Evolutionary conservation across 2,113 vertebrate genomes (phyloP), one percentile per base, ranked within the genome.

Genomic region (Aptenodytes forsteri): DNA sequence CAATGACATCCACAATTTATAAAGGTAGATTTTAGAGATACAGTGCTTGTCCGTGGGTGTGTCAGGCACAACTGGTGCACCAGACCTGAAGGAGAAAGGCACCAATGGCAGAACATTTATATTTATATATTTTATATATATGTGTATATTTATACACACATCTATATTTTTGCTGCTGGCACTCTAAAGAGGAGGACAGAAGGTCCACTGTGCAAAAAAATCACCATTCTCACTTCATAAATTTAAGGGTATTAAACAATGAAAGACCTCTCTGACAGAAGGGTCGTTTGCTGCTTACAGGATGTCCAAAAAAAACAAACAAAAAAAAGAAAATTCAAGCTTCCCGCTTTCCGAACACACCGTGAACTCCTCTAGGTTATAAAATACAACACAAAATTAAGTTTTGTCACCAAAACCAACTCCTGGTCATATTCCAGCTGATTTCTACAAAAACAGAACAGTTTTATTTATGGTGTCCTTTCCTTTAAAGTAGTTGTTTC

Each of bases 401-500:
- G 58, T 88, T 97, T 94, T 93, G 72, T 84, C 83, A 95, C 78
- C 54, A 91, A 95, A 97, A 84, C 93, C 64, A 73, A 49, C 73
- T 93, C 23, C n/a, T 79, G 34, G n/a, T 75, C 27, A 5, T 91
- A 84, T 87, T 81, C 78, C 83, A 89, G 29, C 11, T 94, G 84
- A 80, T 69, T 78, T 77, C 32, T 80, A 30, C 23, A 87, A 82
- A 97, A 89, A 7, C 25, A 71, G 66, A 96, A 72, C 1, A 34
- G n/a, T 8, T 96, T 97, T 89, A 59, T 91, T 77, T 89, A 83
- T 75, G 44, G 55, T 5, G 20, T 90, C 30, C 38, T 94, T 49
- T 89, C 34, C 78, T 96, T 97, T 96, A 90, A 95, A 97, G 58
- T 20, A 44, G 32, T 83, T 97, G 36, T 69, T 97, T 97, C 95